A percentile compares a stretch with the other conserved stretches of the same genome.
phyloP scores from a whole-genome alignment of 2,113 vertebrate genomes.

The Ascaphus truei region DNA sequence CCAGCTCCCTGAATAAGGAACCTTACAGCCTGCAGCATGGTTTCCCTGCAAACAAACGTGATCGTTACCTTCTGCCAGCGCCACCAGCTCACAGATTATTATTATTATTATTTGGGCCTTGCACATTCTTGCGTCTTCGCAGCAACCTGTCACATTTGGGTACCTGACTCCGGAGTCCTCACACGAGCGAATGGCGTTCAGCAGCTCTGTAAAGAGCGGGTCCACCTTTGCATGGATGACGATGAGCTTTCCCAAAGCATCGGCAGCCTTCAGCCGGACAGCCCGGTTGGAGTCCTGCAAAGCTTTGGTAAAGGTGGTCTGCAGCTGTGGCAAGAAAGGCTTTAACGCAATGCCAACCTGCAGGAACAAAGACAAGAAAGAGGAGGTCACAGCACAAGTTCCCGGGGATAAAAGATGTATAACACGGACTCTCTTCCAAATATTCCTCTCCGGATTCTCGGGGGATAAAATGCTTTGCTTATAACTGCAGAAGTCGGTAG shows the following conservation, averaged over 20 bases:
- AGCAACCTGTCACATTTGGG: too few species aligned
- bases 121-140: too few species aligned
- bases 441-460: too few species aligned
- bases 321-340: conserved; percentile 94
- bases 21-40: conserved; percentile 91
- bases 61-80: not conserved
- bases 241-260: conserved; percentile 89
- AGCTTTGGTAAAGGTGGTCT: conserved; percentile 97
- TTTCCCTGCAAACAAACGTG: conserved; percentile 74
- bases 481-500: too few species aligned
- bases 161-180: conserved; percentile 93
- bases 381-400: too few species aligned
- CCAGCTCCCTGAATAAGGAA: conserved; percentile 94
- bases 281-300: conserved; percentile 88
- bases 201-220: conserved; percentile 88
- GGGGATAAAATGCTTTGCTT: too few species aligned
- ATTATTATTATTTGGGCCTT: too few species aligned
- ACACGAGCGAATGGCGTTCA: conserved; percentile 81
- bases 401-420: too few species aligned
- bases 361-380: not conserved
- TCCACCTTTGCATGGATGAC: conserved; percentile 94
- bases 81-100: too few species aligned
- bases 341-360: conserved; percentile 95
- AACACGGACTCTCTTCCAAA: too few species aligned
- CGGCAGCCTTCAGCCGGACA: conserved; percentile 86